These are phyloP conservation scores for Pelochelys cantorii DNA, from an alignment of 2,797 vertebrate genomes.

Conservation along the genomic window DNA sequence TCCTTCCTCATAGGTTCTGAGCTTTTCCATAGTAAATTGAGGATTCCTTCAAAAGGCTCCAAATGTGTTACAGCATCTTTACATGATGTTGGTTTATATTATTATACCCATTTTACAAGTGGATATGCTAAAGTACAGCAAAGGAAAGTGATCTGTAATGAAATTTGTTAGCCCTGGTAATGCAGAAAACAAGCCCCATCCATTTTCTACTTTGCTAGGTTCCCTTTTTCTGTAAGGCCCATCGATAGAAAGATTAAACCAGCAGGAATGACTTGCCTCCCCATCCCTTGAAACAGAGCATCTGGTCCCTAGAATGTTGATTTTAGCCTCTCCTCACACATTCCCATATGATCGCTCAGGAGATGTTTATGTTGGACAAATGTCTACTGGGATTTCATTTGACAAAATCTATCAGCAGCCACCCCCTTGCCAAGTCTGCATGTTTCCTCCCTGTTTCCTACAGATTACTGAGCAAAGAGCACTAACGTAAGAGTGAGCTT, in stretches of 20 bases:
- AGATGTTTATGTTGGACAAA: slow-evolving; percentile 69
- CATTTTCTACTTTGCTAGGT: neutral
- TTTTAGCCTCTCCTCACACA: slow-evolving; percentile 50
- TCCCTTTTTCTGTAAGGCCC: neutral
- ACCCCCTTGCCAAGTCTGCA: slow-evolving; percentile 68
- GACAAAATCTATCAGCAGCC: slow-evolving; percentile 66
- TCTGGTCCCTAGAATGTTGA: slow-evolving; percentile 37
- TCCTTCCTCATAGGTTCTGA: slow-evolving; percentile 44
- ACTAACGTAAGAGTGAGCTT: neutral
- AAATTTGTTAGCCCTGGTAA: neutral
- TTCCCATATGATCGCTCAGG: slow-evolving; percentile 72
- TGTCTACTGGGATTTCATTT: slow-evolving; percentile 65
- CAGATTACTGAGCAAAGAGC: slow-evolving; percentile 49
- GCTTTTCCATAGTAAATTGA: slow-evolving; percentile 7
- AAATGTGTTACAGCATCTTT: slow-evolving; percentile 58
- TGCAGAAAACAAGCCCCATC: neutral
- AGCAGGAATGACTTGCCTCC: slow-evolving; percentile 36
- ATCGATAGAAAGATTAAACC: slow-evolving; percentile 25
- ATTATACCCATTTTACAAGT: slow-evolving; percentile 45
- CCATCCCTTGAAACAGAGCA: slow-evolving; percentile 51
- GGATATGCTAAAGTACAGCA: slow-evolving; percentile 21
- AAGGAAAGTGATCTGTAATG: slow-evolving; percentile 11
- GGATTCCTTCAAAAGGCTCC: slow-evolving; percentile 56
- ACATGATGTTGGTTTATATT: slow-evolving; percentile 49
- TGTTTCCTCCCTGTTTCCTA: slow-evolving; percentile 22